Conservation (phyloP, 64 coral and sea anemone species). For the Hydrozoanthus tunicans region DNA sequence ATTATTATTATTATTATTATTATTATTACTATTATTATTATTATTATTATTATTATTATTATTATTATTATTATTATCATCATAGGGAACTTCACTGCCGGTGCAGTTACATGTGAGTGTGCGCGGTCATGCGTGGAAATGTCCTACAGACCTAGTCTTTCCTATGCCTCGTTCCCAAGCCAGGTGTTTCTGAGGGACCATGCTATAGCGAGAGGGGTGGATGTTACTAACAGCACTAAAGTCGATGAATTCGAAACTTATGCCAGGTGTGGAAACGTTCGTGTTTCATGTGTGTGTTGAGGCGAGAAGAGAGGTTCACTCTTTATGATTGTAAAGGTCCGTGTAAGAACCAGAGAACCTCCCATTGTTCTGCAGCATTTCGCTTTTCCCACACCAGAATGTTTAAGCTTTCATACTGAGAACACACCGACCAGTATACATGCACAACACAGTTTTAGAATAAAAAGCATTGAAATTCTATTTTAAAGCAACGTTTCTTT, state of each 20-base stretch:
- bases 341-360: too few species aligned
- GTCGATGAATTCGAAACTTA: not conserved
- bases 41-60: too few species aligned
- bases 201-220: not conserved
- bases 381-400: too few species aligned
- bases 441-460: too few species aligned
- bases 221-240: not conserved
- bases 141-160: not conserved
- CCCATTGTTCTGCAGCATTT: too few species aligned
- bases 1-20: too few species aligned
- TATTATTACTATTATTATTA: too few species aligned
- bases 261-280: not conserved
- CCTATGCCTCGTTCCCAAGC: constrained; percentile 1
- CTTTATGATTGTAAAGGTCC: too few species aligned
- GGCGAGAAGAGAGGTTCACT: not conserved
- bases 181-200: not conserved
- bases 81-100: not conserved
- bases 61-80: not conserved
- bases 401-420: too few species aligned
- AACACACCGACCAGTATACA: too few species aligned
- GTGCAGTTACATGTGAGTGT: not conserved
- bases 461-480: too few species aligned
- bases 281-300: not conserved
- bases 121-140: not conserved
- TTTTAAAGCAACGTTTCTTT: too few species aligned